Percentiles rank a stretch among this genome's conserved stretches.
Evolutionary conservation across 2,113 vertebrate genomes (phyloP).

Genomic region (Carassius carassius): DNA sequence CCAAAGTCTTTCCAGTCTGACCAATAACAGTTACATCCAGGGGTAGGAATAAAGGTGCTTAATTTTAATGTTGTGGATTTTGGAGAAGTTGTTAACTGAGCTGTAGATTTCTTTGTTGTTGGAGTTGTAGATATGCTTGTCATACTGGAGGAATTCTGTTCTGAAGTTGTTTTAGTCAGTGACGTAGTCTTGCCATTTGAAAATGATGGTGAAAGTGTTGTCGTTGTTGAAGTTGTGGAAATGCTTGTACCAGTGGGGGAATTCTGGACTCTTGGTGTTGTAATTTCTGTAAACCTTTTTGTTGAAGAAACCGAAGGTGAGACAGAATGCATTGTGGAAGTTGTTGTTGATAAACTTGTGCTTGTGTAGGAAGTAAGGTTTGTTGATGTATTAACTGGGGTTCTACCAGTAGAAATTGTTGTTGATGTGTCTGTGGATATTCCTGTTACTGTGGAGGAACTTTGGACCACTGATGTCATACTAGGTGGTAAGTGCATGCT

Average conservation of each 20-base stretch:
- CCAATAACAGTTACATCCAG: conserved; percentile 3
- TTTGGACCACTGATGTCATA: too few relatives aligned
- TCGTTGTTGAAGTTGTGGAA: neutral
- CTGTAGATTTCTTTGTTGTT: conserved; percentile 3
- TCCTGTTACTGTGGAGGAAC: too few relatives aligned
- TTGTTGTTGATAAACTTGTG: too few relatives aligned
- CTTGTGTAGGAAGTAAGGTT: too few relatives aligned
- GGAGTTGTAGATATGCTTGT: neutral
- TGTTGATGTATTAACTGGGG: too few relatives aligned
- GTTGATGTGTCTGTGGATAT: too few relatives aligned
- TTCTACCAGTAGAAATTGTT: too few relatives aligned
- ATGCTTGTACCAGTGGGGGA: too few relatives aligned
- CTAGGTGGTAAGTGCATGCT: too few relatives aligned
- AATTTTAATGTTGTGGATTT: neutral
- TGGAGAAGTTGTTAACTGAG: neutral
- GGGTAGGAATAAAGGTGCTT: neutral
- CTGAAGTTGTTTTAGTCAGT: neutral
- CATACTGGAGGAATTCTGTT: neutral
- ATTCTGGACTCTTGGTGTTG: neutral
- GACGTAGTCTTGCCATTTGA: neutral
- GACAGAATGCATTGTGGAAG: neutral
- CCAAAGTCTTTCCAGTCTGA: conserved; percentile 41
- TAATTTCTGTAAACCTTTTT: neutral
- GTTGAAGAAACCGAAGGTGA: neutral
- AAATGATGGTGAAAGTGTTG: neutral